A percentile compares a stretch with the other conserved stretches of the same genome.
These are phyloP conservation scores for Semotilus atromaculatus DNA, from an alignment of 2,797 vertebrate genomes.

Conservation along the genomic window DNA sequence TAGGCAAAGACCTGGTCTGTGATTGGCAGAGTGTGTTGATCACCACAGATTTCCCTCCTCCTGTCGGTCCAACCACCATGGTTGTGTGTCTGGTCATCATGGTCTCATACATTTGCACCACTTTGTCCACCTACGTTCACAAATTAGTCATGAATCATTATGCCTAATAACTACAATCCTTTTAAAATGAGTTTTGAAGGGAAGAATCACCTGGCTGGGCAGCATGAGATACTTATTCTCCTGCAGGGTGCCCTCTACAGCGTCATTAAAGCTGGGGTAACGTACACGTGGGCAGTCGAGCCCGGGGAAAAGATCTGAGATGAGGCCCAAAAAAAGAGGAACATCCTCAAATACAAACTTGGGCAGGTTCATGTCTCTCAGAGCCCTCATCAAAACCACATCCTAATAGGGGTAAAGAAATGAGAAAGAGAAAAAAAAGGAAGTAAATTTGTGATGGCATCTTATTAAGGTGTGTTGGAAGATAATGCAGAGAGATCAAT, in stretches of 20 bases:
- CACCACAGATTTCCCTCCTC: slow-evolving; percentile 96
- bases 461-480: neutral
- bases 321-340: slow-evolving; percentile 93
- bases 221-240: slow-evolving; percentile 83
- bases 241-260: slow-evolving; percentile 84
- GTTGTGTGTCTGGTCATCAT: slow-evolving; percentile 98
- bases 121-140: slow-evolving; percentile 90
- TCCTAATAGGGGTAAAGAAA: slow-evolving; percentile 76
- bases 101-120: slow-evolving; percentile 97
- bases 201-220: slow-evolving; percentile 83
- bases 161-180: neutral
- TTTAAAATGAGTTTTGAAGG: neutral
- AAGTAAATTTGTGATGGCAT: neutral
- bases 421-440: neutral
- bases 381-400: slow-evolving; percentile 94
- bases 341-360: slow-evolving; percentile 98
- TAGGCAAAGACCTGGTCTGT: slow-evolving; percentile 88
- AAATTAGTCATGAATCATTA: neutral
- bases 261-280: slow-evolving; percentile 89
- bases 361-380: slow-evolving; percentile 97
- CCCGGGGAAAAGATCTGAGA: slow-evolving; percentile 94
- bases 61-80: slow-evolving; percentile 96
- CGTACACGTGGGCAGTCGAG: slow-evolving; percentile 92
- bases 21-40: slow-evolving; percentile 93
- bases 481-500: slow-evolving; percentile 37